Conservation (phyloP, 2,888 invertebrate species). For the Laothoe populi region DNA sequence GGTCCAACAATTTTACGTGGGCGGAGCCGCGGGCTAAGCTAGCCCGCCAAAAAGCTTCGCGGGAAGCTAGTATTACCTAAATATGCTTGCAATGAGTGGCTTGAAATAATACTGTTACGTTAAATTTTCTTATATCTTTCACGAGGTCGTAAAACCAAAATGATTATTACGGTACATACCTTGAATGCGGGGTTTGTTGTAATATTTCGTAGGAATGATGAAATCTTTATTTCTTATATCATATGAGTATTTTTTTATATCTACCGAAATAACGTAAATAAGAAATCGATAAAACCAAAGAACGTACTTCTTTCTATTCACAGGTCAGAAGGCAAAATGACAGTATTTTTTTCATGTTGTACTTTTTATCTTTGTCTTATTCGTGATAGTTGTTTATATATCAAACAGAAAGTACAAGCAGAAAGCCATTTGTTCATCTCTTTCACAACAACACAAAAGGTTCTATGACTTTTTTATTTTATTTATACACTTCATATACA, state of each 20-base stretch:
- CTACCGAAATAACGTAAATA: too few species aligned
- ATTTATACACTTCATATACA: too few species aligned
- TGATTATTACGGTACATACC: neutral
- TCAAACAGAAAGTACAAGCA: neutral
- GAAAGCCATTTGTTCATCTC: slow-evolving; percentile 9
- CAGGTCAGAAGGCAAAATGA: neutral
- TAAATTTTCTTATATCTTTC: neutral
- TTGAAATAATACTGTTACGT: neutral
- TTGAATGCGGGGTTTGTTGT: neutral
- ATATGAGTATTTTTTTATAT: too few species aligned
- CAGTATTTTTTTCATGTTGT: neutral
- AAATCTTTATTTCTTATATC: neutral
- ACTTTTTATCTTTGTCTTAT: slow-evolving; percentile 7
- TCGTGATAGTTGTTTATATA: slow-evolving; percentile 7
- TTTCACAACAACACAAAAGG: neutral
- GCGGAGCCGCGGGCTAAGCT: too few species aligned
- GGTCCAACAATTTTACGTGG: too few species aligned
- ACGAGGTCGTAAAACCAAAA: neutral
- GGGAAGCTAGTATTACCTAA: neutral
- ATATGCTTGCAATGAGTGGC: neutral
- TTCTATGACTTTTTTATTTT: slow-evolving; percentile 10
- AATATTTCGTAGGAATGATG: neutral
- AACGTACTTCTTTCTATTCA: too few species aligned
- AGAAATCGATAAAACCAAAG: too few species aligned
- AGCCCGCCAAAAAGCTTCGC: too few species aligned